phyloP scores from a whole-genome alignment of 2,888 invertebrate species.

The Amphipoea lucens region DNA sequence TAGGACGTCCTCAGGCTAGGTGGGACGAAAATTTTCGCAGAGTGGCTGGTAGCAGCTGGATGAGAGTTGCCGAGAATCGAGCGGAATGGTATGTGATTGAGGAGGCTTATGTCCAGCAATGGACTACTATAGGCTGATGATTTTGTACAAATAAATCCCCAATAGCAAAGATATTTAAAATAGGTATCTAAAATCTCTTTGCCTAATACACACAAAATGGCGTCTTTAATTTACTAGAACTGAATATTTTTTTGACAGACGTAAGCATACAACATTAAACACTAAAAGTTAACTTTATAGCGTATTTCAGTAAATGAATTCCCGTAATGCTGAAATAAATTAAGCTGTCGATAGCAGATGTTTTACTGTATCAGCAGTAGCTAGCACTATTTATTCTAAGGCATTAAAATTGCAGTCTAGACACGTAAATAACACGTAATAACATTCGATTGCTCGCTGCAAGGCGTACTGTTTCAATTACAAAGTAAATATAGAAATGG shows the following conservation, averaged over 20 bases:
- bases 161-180: neutral
- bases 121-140: neutral
- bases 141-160: neutral
- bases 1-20: neutral
- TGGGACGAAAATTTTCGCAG: neutral
- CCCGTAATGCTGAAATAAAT: slow-evolving; percentile 26
- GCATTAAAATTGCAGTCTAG: slow-evolving; percentile 51
- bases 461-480: slow-evolving; percentile 8
- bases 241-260: neutral
- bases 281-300: neutral
- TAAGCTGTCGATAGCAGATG: slow-evolving; percentile 40
- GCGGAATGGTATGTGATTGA: neutral
- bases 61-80: neutral
- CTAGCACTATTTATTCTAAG: slow-evolving; percentile 11
- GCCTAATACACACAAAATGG: neutral
- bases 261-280: neutral
- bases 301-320: slow-evolving; percentile 3
- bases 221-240: neutral
- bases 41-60: neutral
- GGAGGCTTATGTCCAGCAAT: neutral
- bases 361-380: slow-evolving; percentile 6
- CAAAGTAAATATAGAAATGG: slow-evolving; percentile 4
- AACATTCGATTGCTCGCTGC: slow-evolving; percentile 20
- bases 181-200: neutral
- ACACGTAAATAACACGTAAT: slow-evolving; percentile 34